Percentiles rank a stretch among this genome's conserved stretches.
phyloP scores from a whole-genome alignment of 2,797 vertebrate species.

The Threskiornis aethiopicus region DNA sequence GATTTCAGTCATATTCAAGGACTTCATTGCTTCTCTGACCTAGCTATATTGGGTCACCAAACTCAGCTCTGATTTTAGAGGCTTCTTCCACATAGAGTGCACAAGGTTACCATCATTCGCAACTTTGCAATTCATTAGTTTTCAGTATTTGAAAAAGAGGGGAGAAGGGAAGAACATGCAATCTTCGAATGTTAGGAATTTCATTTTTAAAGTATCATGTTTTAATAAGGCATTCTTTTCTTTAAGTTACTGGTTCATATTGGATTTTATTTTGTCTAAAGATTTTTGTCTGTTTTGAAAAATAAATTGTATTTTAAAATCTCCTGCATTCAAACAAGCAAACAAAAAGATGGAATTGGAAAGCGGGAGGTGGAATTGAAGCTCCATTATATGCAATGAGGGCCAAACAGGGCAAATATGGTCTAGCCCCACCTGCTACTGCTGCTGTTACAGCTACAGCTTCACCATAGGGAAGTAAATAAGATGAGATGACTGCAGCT shows the following conservation, averaged over 20 bases:
- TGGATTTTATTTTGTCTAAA: neutral
- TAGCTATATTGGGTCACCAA: constrained; percentile 47
- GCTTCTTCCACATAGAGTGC: constrained; percentile 28
- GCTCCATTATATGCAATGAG: neutral
- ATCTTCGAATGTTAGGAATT: constrained; percentile 10
- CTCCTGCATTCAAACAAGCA: neutral
- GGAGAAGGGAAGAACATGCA: neutral
- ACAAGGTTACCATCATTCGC: constrained; percentile 44
- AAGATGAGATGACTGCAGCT: neutral
- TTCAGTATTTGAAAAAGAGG: constrained; percentile 23
- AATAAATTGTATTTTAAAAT: neutral
- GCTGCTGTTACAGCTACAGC: neutral
- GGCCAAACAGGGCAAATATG: neutral
- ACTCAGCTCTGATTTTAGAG: constrained; percentile 40
- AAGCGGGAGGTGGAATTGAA: neutral
- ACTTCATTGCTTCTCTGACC: constrained; percentile 52
- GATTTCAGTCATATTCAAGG: constrained; percentile 41
- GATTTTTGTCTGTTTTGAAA: neutral
- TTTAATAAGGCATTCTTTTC: constrained; percentile 8
- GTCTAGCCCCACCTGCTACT: neutral
- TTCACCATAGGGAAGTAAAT: neutral
- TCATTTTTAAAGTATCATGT: neutral
- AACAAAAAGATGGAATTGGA: neutral
- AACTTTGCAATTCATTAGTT: constrained; percentile 57
- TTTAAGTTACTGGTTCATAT: neutral